Base-by-base conservation (phyloP, 2,113 vertebrate species). In the Polypterus senegalus region DNA sequence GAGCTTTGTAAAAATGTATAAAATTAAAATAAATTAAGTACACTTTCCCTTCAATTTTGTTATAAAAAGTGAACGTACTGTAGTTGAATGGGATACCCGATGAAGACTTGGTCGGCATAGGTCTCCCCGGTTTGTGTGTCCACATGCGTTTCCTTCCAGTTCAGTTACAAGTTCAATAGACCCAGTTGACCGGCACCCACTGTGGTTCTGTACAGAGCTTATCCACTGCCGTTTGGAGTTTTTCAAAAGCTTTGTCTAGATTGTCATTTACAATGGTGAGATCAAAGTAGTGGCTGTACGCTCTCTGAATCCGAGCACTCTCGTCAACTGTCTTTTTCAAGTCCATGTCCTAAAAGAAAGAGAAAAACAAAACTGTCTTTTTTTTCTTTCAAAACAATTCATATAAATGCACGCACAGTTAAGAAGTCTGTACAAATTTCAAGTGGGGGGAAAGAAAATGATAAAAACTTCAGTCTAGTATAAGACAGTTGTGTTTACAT, bases 131-230 rank as follows among this genome's bases (percentile, higher is more conserved):
- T n/a, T 49, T 11, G 1, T 3, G 49, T 45, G 3, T 8, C 53
- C 46, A 55, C 46, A n/a, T 72, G 73, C 73, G 63, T 70, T 65
- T 57, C 68, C 71, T 65, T 66, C 68, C 68, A 47, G 70, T 71
- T 54, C 69, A 58, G 49, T 57, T 11, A 58, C 70, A 63, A 66
- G 60, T 61, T 97, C 87, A 99, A 63, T 97, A 99, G 52, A 99
- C 95, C 96, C 96, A 99, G 81, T 86, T 98, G 70, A 99, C 89
- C 1, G 96, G 96, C 60, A 99, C 93, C 96, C 96, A 99, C 77
- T 99, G 96, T 0, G 91, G 90, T 51, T 96, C 92, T 63, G 83
- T 63, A 65, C 88, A 81, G 72, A 99, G 79, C 49, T 80, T 86
- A 77, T 97, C 93, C 1, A 90, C 92, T 7, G 85, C 86, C 7